Base-by-base conservation (phyloP, 2,888 invertebrate species). In the Allolobophora icterica region DNA sequence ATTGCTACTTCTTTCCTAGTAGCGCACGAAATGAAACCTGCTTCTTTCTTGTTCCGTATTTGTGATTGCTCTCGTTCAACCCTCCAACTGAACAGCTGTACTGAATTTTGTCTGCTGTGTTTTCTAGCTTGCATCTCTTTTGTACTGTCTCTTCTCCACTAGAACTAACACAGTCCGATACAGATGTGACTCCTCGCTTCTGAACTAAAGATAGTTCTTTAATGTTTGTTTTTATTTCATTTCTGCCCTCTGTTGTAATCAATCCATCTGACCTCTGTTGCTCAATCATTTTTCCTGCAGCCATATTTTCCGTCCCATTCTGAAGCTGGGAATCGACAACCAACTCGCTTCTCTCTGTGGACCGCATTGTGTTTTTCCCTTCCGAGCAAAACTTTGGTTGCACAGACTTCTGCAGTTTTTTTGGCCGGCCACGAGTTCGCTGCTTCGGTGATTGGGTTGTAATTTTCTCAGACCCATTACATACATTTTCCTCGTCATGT, bases 31-130 rank as follows among this genome's bases (percentile, higher is more conserved):
- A 87, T 87, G 87, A 87, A 87, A 87, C 35, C 11, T 87, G 34
- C 87, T 38, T 87, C n/a, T 87, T 87, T 38, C 87, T 87, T 35
- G 87, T 87, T 87, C 87, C 87, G n/a, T 87, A 87, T 38, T 35
- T 34, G 38, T 87, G 87, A 8, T 6, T 38, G 21, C 24, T 87
- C 87, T 87, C 38, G 34, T 34, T 87, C 8, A 35, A 35, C 35
- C 34, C 38, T 35, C 0, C 35, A 87, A 35, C 34, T 21, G 34
- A 34, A 71, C 71, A n/a, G 71, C 87, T 35, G 35, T 35, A 34
- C n/a, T 35, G 15, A 4, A 34, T 87, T 38, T 87, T 35, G 87
- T 24, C 38, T 21, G 15, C 34, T 35, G 87, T 24, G 19, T n/a
- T 71, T 71, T 71, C 71, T 71, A 71, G 71, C 71, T 71, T 71